These are phyloP conservation scores for Uloborus diversus DNA, from an alignment of 1,140 invertebrate genomes.

Conservation along the genomic window DNA sequence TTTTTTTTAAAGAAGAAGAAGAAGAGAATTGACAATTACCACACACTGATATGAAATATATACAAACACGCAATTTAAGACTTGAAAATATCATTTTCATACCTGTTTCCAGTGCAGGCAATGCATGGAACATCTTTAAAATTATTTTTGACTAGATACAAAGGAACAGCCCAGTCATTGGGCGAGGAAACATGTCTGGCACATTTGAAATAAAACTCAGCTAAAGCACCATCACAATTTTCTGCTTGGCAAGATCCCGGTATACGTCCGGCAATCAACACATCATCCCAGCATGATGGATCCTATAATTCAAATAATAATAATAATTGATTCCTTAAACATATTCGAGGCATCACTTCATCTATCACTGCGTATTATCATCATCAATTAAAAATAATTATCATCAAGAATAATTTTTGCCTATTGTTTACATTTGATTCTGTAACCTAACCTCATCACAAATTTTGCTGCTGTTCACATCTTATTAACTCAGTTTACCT, in stretches of 20 bases:
- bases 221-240: conserved; percentile 65
- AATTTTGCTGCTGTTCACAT: too few species aligned
- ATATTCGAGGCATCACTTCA: too few species aligned
- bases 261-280: conserved; percentile 70
- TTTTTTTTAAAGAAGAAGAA: too few species aligned
- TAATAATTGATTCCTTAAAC: neutral
- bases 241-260: conserved; percentile 69
- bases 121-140: conserved; percentile 79
- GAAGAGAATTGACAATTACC: too few species aligned
- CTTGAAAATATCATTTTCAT: neutral
- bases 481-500: too few species aligned
- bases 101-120: conserved; percentile 72
- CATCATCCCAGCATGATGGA: conserved; percentile 84
- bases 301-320: conserved; percentile 68
- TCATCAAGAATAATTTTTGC: too few species aligned
- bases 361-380: too few species aligned
- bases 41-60: neutral
- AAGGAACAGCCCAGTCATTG: conserved; percentile 77
- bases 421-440: too few species aligned
- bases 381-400: too few species aligned
- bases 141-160: conserved; percentile 82
- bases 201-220: conserved; percentile 90
- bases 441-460: too few species aligned
- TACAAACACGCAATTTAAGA: neutral
- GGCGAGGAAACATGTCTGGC: conserved; percentile 76